Evolutionary conservation across 2,797 vertebrate species (phyloP).

Genomic region (Platyrinchus mystaceus): DNA sequence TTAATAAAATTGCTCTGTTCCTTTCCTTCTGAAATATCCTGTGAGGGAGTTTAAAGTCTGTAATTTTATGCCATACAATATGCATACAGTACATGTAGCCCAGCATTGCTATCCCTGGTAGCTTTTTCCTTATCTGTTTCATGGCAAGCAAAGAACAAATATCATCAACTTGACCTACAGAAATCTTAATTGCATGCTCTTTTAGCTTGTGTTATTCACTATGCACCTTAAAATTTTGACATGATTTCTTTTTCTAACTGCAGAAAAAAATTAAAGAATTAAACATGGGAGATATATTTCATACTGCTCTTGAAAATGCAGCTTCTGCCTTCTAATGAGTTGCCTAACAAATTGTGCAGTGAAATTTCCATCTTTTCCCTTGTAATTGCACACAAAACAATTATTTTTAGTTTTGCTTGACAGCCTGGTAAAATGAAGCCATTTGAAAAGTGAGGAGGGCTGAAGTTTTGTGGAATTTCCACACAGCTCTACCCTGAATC

Average conservation of each 20-base stretch:
- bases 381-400: neutral
- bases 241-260: neutral
- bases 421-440: constrained; percentile 11
- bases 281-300: neutral
- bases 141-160: neutral
- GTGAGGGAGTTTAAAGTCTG: neutral
- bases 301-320: neutral
- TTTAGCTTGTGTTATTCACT: neutral
- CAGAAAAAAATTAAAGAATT: neutral
- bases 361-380: constrained; percentile 5
- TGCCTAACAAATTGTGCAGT: neutral
- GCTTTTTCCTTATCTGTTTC: neutral
- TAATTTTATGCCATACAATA: neutral
- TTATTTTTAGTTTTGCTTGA: constrained; percentile 26
- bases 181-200: neutral
- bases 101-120: neutral
- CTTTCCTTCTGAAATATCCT: neutral
- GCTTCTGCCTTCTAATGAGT: neutral
- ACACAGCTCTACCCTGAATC: constrained; percentile 43
- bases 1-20: neutral
- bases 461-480: constrained; percentile 42
- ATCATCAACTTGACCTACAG: neutral
- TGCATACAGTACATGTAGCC: neutral
- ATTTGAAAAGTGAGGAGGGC: neutral
- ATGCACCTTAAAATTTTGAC: neutral